A percentile compares a stretch with the other conserved stretches of the same genome.
These are phyloP conservation scores for Nanorana parkeri DNA, from an alignment of 2,113 vertebrate genomes.

Conservation along the genomic window DNA sequence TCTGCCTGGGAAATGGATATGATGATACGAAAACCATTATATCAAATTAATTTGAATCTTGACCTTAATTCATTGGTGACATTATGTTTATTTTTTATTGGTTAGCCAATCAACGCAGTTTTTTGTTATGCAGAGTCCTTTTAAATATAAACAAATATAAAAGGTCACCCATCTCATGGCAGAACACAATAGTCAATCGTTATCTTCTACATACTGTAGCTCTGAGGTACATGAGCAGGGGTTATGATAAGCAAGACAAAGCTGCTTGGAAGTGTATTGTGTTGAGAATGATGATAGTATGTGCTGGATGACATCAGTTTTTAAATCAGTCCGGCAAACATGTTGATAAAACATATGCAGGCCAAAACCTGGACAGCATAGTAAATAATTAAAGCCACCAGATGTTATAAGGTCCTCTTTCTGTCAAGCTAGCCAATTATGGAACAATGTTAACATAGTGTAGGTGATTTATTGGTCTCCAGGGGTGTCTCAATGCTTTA, in stretches of 20 bases:
- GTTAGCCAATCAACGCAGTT: no score
- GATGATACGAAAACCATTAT: no score
- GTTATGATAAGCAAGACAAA: neutral
- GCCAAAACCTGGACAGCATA: neutral
- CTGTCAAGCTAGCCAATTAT: constrained; percentile 13
- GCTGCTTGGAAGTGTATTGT: neutral
- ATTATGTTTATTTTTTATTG: no score
- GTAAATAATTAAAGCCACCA: constrained; percentile 24
- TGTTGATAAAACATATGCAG: constrained; percentile 4
- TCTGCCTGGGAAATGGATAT: no score
- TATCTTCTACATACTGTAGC: no score
- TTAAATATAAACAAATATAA: no score
- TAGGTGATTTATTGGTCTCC: constrained; percentile 14
- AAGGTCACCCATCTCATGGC: no score
- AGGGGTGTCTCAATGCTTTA: neutral
- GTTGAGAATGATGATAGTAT: neutral
- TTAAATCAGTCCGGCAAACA: neutral
- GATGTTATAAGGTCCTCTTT: constrained; percentile 3
- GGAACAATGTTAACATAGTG: neutral
- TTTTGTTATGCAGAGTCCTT: no score
- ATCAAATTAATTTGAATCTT: no score
- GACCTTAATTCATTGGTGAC: no score
- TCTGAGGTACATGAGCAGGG: no score
- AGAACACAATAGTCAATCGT: no score
- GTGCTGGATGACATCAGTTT: neutral